Evolutionary conservation across 92 coral and sea anemone genomes (phyloP), one percentile per base, ranked within the genome.

Genomic region (Montipora capitata): DNA sequence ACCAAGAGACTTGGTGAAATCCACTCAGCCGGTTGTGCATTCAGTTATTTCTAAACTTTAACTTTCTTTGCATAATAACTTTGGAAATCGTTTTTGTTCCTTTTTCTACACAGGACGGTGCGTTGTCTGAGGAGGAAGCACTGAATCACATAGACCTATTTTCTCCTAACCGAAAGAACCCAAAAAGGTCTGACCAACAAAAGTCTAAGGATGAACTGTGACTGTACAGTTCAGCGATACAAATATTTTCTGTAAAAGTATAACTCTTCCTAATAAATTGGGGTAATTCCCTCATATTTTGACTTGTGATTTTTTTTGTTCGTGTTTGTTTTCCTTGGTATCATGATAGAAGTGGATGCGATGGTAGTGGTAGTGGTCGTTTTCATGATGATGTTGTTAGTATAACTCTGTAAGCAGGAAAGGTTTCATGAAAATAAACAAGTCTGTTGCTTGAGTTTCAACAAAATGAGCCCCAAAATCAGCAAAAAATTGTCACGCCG

Each of bases 101-200:
- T 68, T 54, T 88, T 16, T n/a, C 43, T 77, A 38, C 51, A 13
- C 90, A 94, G 98, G 98, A 94, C 58, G 95, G 95, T 35, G 72
- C 56, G 49, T 41, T 94, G 51, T 54, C 70, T 3, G 89, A 87
- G 75, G 62, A 83, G 52, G 98, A 94, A 45, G 81, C 92, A 68
- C 54, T 86, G 35, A 85, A 90, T 1, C 83, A 92, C 61, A 69
- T 86, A 42, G 83, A 78, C 10, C 35, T 27, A 58, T 63, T 45
- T 94, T 94, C 62, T 76, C 82, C 6, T 10, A 78, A 86, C 27
- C 87, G 84, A 4, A 61, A 67, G 5, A 45, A 83, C 1, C 90
- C 62, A 62, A 16, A 92, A 78, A 49, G 84, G 78, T 0, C 80
- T 10, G 18, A 56, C 1, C 3, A 75, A 52, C 80, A 84, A 16